Evolutionary conservation across 2,888 invertebrate species (phyloP), one percentile per base, ranked within the genome.

Genomic region (Acheta domesticus): DNA sequence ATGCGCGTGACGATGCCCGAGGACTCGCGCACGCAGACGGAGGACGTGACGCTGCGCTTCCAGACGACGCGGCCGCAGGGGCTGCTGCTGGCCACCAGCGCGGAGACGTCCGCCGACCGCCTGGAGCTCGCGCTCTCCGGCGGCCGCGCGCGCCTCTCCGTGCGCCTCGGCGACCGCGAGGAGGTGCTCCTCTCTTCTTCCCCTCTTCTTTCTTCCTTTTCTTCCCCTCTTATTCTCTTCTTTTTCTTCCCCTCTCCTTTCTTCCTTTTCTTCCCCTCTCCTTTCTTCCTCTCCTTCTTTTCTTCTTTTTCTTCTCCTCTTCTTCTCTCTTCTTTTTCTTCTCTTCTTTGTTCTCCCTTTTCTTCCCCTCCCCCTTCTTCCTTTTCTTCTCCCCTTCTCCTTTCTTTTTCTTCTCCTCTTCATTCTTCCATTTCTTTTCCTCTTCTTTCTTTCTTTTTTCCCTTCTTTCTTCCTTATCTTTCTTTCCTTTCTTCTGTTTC

Each of bases 11-110:
- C 92, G 77, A 87, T 87, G 83, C 84, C 91, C 92, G 93, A 93
- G 81, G 93, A 94, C 82, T 90, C 92, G 78, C 89, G 87, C 86
- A 94, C 96, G 0, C 96, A 97, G 86, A 96, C 96, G 0, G 98
- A 98, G 86, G 96, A 97, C 85, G 89, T 97, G 80, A 90, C 94
- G 75, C 89, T 98, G 78, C 89, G 97, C 79, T 97, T 98, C 87
- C 91, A 93, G 83, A 97, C 97, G 4, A 92, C 91, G 48, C 91
- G 92, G 81, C 93, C 95, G 1, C 91, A 93, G 23, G 93, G 94
- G 19, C 88, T 96, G 49, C 88, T 96, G 62, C 88, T 97, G 82
- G 89, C 95, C 82, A 96, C 96, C 4, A 93, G 93, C 79, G 92
- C 94, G 0, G 91, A 91, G 82, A 91, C 92, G 84, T 93, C 93